Evolutionary conservation across 1,140 invertebrate genomes (phyloP).

Genomic region (fruit fly (Drosophila melanogaster)): DNA sequence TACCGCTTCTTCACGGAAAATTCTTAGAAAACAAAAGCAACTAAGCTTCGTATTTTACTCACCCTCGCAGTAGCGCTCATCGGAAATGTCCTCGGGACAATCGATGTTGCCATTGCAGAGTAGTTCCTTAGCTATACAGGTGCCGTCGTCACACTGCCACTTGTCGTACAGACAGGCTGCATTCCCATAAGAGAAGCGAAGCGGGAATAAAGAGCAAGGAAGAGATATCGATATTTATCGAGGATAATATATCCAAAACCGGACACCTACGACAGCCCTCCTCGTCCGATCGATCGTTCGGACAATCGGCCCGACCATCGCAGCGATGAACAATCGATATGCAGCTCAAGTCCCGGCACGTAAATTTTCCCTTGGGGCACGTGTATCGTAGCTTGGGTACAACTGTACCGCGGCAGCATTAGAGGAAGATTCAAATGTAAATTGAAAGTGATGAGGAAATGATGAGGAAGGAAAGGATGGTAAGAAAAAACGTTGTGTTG

Average conservation of each 20-base stretch:
- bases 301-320: slow-evolving; percentile 86
- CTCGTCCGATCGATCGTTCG: slow-evolving; percentile 86
- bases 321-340: slow-evolving; percentile 88
- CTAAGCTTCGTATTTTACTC: slow-evolving; percentile 68
- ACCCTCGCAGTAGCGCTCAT: slow-evolving; percentile 89
- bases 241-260: background rate
- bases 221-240: background rate
- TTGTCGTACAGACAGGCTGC: slow-evolving; percentile 87
- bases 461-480: background rate
- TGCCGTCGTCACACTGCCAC: slow-evolving; percentile 87
- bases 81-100: slow-evolving; percentile 89
- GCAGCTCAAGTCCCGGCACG: slow-evolving; percentile 89
- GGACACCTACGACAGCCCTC: slow-evolving; percentile 86
- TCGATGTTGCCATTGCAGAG: slow-evolving; percentile 88
- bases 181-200: slow-evolving; percentile 31
- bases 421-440: slow-evolving; percentile 13
- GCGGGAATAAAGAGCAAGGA: background rate
- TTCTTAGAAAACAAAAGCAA: slow-evolving; percentile 2
- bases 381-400: slow-evolving; percentile 74
- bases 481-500: too few species aligned
- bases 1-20: slow-evolving; percentile 11
- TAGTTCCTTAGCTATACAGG: slow-evolving; percentile 87
- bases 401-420: slow-evolving; percentile 58
- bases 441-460: slow-evolving; percentile 21
- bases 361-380: slow-evolving; percentile 86